phyloP scores from a whole-genome alignment of 2,113 vertebrate species.

The Nesoenas mayeri region DNA sequence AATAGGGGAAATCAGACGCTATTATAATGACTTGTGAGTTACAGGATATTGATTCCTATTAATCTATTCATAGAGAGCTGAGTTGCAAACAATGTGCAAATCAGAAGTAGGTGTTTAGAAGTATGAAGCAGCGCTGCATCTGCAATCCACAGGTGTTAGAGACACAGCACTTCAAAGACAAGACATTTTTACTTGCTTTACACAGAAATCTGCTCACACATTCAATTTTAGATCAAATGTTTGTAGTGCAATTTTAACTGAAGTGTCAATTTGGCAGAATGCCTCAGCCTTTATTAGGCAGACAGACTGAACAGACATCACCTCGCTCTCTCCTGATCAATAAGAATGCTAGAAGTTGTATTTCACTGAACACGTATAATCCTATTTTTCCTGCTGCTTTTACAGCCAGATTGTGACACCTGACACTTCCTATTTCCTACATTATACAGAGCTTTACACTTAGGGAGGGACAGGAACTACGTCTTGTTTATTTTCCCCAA shows the following conservation, averaged over 20 bases:
- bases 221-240: slow-evolving; percentile 8
- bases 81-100: slow-evolving; percentile 33
- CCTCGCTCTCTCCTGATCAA: slow-evolving; percentile 52
- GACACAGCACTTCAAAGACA: slow-evolving; percentile 11
- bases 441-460: slow-evolving; percentile 12
- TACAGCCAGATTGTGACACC: slow-evolving; percentile 11
- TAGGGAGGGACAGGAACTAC: slow-evolving; percentile 82
- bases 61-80: slow-evolving; percentile 46
- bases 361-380: slow-evolving; percentile 54
- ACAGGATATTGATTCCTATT: slow-evolving; percentile 55
- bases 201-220: neutral
- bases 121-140: slow-evolving; percentile 4
- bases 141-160: slow-evolving; percentile 26
- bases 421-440: slow-evolving; percentile 18
- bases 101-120: slow-evolving; percentile 4
- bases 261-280: slow-evolving; percentile 21
- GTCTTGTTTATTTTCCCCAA: slow-evolving; percentile 78
- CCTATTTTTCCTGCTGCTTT: slow-evolving; percentile 38
- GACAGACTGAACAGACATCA: slow-evolving; percentile 12
- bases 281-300: slow-evolving; percentile 30
- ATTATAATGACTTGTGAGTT: slow-evolving; percentile 23
- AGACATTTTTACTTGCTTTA: slow-evolving; percentile 28
- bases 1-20: slow-evolving; percentile 26
- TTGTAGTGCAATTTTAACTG: slow-evolving; percentile 49
- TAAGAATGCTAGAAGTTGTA: slow-evolving; percentile 64